Conservation (phyloP, 2,888 invertebrate genomes). For the Dryadula phaetusa region DNA sequence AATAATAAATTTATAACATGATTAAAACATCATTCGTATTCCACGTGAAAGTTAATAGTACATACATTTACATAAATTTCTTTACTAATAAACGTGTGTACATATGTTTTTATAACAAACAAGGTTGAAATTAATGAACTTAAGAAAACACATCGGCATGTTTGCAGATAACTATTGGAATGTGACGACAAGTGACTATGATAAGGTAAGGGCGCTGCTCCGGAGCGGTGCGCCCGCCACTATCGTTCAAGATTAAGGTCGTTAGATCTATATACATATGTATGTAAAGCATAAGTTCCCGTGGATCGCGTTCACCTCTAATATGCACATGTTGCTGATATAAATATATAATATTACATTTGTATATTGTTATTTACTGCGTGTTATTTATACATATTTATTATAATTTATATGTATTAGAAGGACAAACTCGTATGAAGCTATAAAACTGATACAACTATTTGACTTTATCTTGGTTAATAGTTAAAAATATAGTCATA, state of each 20-base stretch:
- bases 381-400: background rate
- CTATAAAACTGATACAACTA: no score
- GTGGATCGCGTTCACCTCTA: slow-evolving; percentile 46
- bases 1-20: background rate
- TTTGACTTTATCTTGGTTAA: background rate
- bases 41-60: background rate
- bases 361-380: background rate
- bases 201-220: slow-evolving; percentile 70
- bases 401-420: background rate
- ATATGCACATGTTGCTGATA: slow-evolving; percentile 29
- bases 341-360: slow-evolving; percentile 23
- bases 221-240: slow-evolving; percentile 50
- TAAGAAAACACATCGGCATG: background rate
- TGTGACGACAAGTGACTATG: slow-evolving; percentile 61
- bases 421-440: background rate
- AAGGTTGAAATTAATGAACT: background rate
- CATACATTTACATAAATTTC: background rate
- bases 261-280: slow-evolving; percentile 54
- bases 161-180: slow-evolving; percentile 20
- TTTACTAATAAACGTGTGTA: background rate
- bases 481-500: background rate
- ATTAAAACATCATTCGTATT: background rate
- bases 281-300: slow-evolving; percentile 50
- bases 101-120: background rate
- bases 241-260: slow-evolving; percentile 84